A percentile compares a stretch with the other conserved stretches of the same genome.
Evolutionary conservation across 2,113 vertebrate genomes (phyloP).

Genomic region (Fulmarus glacialis): DNA sequence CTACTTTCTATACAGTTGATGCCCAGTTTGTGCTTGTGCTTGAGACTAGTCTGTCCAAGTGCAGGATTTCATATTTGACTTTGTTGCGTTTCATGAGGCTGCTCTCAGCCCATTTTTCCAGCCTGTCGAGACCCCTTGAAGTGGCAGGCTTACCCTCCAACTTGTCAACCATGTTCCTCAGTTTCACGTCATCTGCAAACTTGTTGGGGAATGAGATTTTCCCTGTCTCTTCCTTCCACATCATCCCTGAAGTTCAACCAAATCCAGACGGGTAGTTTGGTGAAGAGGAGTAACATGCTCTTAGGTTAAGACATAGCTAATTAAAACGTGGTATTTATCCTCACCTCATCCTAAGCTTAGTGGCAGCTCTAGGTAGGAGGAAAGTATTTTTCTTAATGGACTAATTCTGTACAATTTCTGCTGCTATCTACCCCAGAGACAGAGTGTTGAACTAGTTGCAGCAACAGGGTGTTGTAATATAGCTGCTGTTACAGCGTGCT

Average conservation of each 20-base stretch:
- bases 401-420: neutral
- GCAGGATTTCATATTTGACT: neutral
- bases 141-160: neutral
- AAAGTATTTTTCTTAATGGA: neutral
- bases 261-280: neutral
- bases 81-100: neutral
- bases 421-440: neutral
- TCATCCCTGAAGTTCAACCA: neutral
- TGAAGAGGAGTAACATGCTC: neutral
- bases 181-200: neutral
- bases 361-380: neutral
- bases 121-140: neutral
- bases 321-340: neutral
- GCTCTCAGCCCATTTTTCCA: neutral
- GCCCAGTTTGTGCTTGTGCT: neutral
- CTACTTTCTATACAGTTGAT: neutral
- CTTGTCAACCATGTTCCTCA: neutral
- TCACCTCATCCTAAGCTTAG: neutral
- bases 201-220: neutral
- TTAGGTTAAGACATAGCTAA: neutral
- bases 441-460: neutral
- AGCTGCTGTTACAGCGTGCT: neutral
- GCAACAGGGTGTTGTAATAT: neutral
- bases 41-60: neutral
- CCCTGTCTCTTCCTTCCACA: neutral